Evolutionary conservation across 2,113 vertebrate species (phyloP).

Genomic region (Rhinoptilus africanus): DNA sequence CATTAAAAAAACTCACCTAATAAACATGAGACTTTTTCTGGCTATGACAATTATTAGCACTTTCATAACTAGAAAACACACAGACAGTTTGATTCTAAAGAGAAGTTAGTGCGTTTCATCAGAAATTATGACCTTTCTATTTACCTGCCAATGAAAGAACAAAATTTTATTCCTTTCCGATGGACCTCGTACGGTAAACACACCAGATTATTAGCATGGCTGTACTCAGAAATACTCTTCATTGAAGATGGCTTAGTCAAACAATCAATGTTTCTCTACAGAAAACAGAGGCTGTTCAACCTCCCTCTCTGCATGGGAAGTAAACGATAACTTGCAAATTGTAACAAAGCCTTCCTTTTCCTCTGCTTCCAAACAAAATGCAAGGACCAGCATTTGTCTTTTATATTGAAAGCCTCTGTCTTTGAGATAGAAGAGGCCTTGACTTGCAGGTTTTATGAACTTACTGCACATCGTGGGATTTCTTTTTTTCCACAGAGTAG

Average conservation of each 20-base stretch:
- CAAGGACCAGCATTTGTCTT: not conserved
- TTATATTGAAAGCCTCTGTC: not conserved
- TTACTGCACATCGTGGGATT: not conserved
- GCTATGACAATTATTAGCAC: not conserved
- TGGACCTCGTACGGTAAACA: not conserved
- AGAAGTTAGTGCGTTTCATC: not conserved
- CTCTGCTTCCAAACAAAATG: not conserved
- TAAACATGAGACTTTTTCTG: not conserved
- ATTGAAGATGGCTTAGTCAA: not conserved
- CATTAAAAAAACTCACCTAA: not conserved
- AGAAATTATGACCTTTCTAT: not conserved
- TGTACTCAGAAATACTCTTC: not conserved
- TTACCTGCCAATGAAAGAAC: not conserved
- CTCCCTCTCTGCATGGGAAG: not conserved
- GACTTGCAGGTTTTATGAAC: not conserved
- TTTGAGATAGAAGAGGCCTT: not conserved
- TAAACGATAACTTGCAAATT: not conserved
- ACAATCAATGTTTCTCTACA: not conserved
- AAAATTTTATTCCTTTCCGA: not conserved
- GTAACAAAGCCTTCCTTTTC: not conserved
- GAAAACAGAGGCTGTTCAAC: not conserved
- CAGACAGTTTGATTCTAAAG: not conserved
- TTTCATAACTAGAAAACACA: not conserved
- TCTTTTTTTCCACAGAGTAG: not conserved
- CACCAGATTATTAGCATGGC: not conserved